Percentiles rank a stretch among this genome's conserved stretches.
Conservation (phyloP, 2,113 vertebrate genomes). For the Aspidoscelis tigris region DNA sequence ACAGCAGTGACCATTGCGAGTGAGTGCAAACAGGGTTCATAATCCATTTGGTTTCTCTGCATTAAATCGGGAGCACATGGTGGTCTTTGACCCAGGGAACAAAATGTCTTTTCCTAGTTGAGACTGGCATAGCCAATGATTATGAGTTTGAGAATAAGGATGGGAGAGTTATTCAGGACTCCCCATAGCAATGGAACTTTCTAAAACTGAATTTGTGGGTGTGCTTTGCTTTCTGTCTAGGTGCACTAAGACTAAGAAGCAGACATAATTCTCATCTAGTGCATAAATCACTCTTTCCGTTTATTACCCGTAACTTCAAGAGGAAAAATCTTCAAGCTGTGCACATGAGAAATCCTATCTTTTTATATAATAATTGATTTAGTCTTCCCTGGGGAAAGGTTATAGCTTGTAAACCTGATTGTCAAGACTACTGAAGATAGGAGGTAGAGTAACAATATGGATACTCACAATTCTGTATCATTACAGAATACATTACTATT, state of each 20-base stretch:
- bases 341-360: constrained; percentile 19
- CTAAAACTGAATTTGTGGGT: neutral
- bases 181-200: neutral
- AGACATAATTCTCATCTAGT: constrained; percentile 1
- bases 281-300: constrained; percentile 30
- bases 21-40: no score
- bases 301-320: constrained; percentile 7
- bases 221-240: neutral
- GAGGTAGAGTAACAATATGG: constrained; percentile 17
- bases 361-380: constrained; percentile 35
- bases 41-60: no score
- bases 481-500: constrained; percentile 39
- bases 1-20: no score
- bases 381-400: neutral
- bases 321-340: constrained; percentile 29
- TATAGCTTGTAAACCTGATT: constrained; percentile 12
- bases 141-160: neutral
- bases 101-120: neutral
- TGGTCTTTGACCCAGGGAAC: neutral
- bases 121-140: neutral
- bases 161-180: neutral
- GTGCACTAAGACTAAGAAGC: neutral
- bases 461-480: neutral
- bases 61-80: no score
- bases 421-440: neutral